Conservation (phyloP, 2,888 invertebrate species). For the Diaprepes abbreviatus region DNA sequence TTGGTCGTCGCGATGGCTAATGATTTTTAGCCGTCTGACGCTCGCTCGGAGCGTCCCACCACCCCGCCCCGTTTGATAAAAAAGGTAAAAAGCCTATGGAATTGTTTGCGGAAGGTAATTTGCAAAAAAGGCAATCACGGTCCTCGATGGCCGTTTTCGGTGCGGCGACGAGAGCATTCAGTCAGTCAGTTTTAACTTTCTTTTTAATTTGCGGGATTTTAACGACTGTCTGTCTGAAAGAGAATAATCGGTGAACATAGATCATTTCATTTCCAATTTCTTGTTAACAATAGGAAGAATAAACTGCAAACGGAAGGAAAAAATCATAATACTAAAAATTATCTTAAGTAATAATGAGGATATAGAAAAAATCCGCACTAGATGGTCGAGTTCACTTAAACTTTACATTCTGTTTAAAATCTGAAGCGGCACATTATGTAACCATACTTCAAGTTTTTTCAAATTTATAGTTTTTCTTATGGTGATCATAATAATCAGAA, state of each 20-base stretch:
- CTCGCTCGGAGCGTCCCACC: conserved; percentile 16
- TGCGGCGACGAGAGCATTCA: conserved; percentile 15
- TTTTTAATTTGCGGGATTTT: conserved; percentile 14
- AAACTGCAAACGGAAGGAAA: no score
- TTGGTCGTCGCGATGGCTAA: conserved; percentile 27
- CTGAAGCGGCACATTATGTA: no score
- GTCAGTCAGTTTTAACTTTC: conserved; percentile 14
- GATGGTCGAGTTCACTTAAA: no score
- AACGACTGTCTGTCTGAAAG: neutral
- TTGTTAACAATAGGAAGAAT: neutral
- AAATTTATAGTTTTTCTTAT: no score
- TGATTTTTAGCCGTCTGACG: conserved; percentile 36
- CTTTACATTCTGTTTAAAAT: no score
- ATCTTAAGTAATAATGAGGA: no score
- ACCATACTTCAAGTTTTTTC: no score
- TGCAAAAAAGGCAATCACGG: conserved; percentile 23
- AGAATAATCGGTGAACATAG: neutral
- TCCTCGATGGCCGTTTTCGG: conserved; percentile 17
- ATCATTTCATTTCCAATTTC: neutral
- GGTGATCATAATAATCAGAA: no score
- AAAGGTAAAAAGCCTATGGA: conserved; percentile 7
- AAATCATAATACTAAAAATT: no score
- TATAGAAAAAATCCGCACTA: no score
- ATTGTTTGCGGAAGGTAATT: conserved; percentile 24
- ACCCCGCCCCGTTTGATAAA: neutral